A percentile compares a stretch with the other conserved stretches of the same genome.
These are phyloP conservation scores for Pteria penguin DNA, from an alignment of 2,888 invertebrate genomes.

Conservation along the genomic window DNA sequence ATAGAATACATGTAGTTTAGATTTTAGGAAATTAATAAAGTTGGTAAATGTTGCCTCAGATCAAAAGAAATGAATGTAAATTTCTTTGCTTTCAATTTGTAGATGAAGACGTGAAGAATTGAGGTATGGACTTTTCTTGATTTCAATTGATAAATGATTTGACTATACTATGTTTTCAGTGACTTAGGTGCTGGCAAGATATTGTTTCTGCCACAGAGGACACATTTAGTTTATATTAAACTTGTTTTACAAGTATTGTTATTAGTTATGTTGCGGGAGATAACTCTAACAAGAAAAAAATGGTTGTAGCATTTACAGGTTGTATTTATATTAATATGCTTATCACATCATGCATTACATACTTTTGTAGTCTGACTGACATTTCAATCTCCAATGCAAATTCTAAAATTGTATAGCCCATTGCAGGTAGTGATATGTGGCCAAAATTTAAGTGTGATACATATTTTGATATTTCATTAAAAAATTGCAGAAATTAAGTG, in stretches of 20 bases:
- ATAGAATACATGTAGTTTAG: no score
- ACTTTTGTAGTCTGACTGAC: not conserved
- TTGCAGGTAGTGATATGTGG: not conserved
- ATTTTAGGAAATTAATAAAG: no score
- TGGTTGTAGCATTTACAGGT: not conserved
- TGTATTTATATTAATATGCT: not conserved
- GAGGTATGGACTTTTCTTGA: not conserved
- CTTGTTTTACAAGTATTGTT: not conserved
- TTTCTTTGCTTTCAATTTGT: not conserved
- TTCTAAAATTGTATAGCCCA: not conserved
- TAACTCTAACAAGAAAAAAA: not conserved
- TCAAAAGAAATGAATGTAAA: no score
- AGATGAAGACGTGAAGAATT: not conserved
- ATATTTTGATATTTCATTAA: not conserved
- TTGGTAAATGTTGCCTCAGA: no score
- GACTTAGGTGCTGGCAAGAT: not conserved
- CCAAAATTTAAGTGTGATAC: not conserved
- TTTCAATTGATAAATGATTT: not conserved
- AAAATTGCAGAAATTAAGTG: not conserved
- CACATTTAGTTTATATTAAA: not conserved
- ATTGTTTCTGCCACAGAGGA: not conserved
- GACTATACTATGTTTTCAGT: not conserved
- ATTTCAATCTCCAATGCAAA: not conserved
- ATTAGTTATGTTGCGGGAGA: not conserved
- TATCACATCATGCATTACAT: not conserved